Conservation (phyloP, 64 coral and sea anemone genomes). For the Trachythela sp. region DNA sequence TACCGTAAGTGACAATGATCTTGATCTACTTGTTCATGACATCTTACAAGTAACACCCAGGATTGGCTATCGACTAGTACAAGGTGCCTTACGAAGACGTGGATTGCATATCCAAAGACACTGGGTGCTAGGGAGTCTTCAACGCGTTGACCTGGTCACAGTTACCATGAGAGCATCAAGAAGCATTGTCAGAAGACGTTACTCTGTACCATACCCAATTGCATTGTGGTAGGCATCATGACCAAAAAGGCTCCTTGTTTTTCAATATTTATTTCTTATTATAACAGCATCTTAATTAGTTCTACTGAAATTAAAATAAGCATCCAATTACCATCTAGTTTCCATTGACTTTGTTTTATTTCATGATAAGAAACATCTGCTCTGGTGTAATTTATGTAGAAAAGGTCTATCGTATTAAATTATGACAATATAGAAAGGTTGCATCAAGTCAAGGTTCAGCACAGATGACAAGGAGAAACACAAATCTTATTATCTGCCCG, state of each 20-base stretch:
- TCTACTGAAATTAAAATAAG: too few species aligned
- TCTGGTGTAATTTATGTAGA: too few species aligned
- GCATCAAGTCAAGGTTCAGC: too few species aligned
- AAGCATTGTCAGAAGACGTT: conserved; percentile 15
- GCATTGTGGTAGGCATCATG: conserved; percentile 26
- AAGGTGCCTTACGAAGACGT: conserved; percentile 5
- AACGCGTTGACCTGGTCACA: conserved; percentile 33
- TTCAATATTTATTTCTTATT: neutral
- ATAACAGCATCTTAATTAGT: too few species aligned
- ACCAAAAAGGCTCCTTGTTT: neutral
- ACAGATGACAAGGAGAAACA: too few species aligned
- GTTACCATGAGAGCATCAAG: neutral
- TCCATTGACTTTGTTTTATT: too few species aligned
- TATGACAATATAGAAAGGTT: too few species aligned
- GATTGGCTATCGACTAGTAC: conserved; percentile 8
- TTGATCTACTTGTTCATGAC: conserved; percentile 2
- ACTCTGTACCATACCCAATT: conserved; percentile 26
- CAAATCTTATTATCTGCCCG: too few species aligned
- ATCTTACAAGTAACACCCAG: conserved; percentile 11
- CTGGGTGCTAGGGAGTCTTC: neutral
- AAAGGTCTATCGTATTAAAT: too few species aligned
- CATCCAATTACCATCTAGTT: too few species aligned
- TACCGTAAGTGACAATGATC: neutral
- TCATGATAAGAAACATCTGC: too few species aligned
- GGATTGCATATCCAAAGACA: conserved; percentile 11